Conservation (phyloP, 2,888 invertebrate species). For the Lathronympha strigana region DNA sequence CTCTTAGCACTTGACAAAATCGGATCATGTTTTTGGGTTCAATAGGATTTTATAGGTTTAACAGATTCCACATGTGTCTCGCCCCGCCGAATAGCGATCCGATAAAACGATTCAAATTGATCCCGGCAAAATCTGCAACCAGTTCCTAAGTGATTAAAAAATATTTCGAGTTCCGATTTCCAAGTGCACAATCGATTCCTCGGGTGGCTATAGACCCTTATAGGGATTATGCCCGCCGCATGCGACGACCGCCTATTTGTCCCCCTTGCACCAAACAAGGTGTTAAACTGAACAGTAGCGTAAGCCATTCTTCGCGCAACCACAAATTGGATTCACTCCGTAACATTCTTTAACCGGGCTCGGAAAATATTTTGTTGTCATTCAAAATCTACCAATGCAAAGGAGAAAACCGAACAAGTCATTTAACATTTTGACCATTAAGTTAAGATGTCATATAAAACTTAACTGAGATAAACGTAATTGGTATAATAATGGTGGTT, state of each 20-base stretch:
- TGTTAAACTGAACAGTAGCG: constrained; percentile 66
- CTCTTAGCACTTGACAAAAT: constrained; percentile 60
- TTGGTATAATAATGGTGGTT: constrained; percentile 71
- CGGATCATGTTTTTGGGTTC: constrained; percentile 62
- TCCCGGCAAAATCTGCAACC: constrained; percentile 28
- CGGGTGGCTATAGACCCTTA: constrained; percentile 59
- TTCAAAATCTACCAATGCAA: constrained; percentile 26
- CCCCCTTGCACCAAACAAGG: constrained; percentile 68
- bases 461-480: constrained; percentile 58
- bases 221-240: constrained; percentile 67
- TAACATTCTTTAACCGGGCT: constrained; percentile 51
- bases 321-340: constrained; percentile 61
- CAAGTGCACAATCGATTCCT: constrained; percentile 55
- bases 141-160: constrained; percentile 39
- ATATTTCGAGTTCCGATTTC: constrained; percentile 42
- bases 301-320: constrained; percentile 57
- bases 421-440: constrained; percentile 50
- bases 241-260: constrained; percentile 71
- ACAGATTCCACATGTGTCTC: constrained; percentile 67
- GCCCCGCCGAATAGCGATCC: constrained; percentile 50
- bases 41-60: constrained; percentile 71
- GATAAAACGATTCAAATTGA: constrained; percentile 45
- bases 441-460: constrained; percentile 56
- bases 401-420: constrained; percentile 48
- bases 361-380: constrained; percentile 24